A percentile compares a stretch with the other conserved stretches of the same genome.
These are phyloP conservation scores for Geococcyx californianus DNA, from an alignment of 2,113 vertebrate genomes.

Conservation along the genomic window DNA sequence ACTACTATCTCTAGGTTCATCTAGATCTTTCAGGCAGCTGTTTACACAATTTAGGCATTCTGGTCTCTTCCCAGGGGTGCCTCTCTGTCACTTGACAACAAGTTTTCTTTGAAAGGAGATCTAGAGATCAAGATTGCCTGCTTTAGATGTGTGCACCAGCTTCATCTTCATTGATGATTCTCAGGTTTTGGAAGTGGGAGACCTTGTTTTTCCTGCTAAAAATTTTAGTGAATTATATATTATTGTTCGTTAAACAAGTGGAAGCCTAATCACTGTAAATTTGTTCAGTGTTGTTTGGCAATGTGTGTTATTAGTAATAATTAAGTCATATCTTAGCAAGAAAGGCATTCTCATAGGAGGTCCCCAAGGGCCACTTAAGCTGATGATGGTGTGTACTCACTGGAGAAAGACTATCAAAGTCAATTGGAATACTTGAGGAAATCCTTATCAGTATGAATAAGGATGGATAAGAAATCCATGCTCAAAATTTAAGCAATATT, in stretches of 20 bases:
- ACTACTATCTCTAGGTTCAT: not conserved
- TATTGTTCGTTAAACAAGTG: not conserved
- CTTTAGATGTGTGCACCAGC: not conserved
- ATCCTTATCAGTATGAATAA: not conserved
- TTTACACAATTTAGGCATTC: not conserved
- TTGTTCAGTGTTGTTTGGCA: not conserved
- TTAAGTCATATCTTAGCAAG: not conserved
- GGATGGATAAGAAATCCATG: not conserved
- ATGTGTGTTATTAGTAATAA: not conserved
- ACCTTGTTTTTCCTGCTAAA: not conserved
- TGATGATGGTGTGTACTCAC: not conserved
- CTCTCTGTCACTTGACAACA: not conserved
- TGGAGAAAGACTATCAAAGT: not conserved
- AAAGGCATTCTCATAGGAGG: not conserved
- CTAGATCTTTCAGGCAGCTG: not conserved
- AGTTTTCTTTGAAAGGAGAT: not conserved
- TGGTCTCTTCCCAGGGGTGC: not conserved
- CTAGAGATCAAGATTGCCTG: not conserved
- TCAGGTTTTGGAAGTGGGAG: not conserved
- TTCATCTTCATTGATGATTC: not conserved
- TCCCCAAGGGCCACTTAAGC: not conserved
- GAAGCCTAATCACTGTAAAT: not conserved
- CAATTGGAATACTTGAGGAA: not conserved
- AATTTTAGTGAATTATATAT: not conserved
- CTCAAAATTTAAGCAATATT: not conserved